Conservation (phyloP, 2,113 vertebrate species). For the Sphaerodactylus townsendi region DNA sequence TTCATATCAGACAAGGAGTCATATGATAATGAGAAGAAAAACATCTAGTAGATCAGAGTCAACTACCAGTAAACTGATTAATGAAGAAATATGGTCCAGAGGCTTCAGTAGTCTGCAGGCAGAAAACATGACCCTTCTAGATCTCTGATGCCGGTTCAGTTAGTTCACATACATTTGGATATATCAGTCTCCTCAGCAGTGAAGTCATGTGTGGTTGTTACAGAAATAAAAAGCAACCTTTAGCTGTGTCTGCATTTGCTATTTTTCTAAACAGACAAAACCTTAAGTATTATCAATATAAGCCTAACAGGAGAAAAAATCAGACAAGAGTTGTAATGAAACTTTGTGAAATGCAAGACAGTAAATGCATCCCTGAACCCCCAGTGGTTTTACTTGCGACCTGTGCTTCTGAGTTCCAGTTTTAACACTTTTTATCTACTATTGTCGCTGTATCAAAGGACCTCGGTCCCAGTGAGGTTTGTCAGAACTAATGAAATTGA, state of each 20-base stretch:
- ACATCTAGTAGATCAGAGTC: background rate
- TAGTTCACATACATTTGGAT: background rate
- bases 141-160: background rate
- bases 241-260: constrained; percentile 27
- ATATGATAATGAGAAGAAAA: background rate
- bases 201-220: background rate
- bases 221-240: background rate
- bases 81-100: background rate
- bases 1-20: background rate
- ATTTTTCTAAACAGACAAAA: background rate
- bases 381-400: constrained; percentile 12
- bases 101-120: background rate
- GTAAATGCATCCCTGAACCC: fast-evolving
- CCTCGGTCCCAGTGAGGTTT: constrained; percentile 63
- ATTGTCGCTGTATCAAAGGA: constrained; percentile 39
- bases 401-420: constrained; percentile 23
- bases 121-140: background rate
- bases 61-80: background rate
- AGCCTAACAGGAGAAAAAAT: constrained; percentile 35
- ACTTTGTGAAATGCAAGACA: constrained; percentile 39
- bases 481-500: constrained; percentile 56
- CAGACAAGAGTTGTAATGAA: constrained; percentile 25
- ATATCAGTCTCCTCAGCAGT: background rate
- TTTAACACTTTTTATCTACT: constrained; percentile 40
- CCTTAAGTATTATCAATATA: constrained; percentile 10